Percentiles rank a stretch among this genome's conserved stretches.
These are phyloP conservation scores for Sphaerodactylus townsendi DNA, from an alignment of 2,113 vertebrate species.

Conservation along the genomic window DNA sequence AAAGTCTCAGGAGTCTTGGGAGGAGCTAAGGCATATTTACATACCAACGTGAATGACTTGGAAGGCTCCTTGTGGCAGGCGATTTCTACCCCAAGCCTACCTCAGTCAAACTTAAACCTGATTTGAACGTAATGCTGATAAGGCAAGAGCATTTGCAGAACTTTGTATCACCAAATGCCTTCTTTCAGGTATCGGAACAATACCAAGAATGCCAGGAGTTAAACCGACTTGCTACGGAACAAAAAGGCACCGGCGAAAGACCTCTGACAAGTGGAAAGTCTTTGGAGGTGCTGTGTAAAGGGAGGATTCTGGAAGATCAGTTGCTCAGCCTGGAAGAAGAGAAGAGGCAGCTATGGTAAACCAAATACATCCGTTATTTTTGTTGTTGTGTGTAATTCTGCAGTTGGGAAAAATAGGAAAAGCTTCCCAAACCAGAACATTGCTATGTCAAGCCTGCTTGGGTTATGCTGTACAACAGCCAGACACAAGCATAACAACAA, in stretches of 20 bases:
- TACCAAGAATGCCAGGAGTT: constrained; percentile 59
- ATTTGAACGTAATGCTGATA: too few species aligned
- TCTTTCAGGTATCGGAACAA: constrained; percentile 68
- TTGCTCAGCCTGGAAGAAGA: constrained; percentile 73
- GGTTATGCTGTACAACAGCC: background rate
- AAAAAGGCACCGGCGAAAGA: constrained; percentile 26
- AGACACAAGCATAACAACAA: too few species aligned
- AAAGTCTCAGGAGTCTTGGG: constrained; percentile 52
- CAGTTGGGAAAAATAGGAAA: background rate
- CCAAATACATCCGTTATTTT: background rate
- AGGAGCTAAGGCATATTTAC: constrained; percentile 21
- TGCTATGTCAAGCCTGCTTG: background rate
- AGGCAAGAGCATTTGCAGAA: too few species aligned
- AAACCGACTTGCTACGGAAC: constrained; percentile 29
- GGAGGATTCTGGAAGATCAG: constrained; percentile 68
- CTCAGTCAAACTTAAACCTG: too few species aligned
- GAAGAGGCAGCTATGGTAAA: constrained; percentile 75
- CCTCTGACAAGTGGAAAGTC: constrained; percentile 25
- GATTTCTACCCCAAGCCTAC: constrained; percentile 1
- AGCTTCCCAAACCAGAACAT: background rate
- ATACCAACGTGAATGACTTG: background rate
- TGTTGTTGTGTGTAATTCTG: too few species aligned
- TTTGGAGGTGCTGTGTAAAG: constrained; percentile 69
- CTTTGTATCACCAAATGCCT: too few species aligned
- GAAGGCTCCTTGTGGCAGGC: constrained; percentile 17